A percentile compares a stretch with the other conserved stretches of the same genome.
phyloP scores from a whole-genome alignment of 2,888 invertebrate genomes.

The Drosophila flavopinicola region DNA sequence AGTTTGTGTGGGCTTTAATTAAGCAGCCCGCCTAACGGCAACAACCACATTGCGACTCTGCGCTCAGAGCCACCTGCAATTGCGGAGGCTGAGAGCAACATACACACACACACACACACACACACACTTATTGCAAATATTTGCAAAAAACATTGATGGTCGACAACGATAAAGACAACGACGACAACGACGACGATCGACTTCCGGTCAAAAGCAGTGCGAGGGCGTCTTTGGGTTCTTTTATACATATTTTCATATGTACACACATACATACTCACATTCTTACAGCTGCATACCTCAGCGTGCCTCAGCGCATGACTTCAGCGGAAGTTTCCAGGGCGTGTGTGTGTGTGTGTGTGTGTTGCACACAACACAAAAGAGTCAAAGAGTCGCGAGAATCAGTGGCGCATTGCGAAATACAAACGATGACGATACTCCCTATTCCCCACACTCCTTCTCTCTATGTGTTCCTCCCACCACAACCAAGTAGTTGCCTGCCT shows the following conservation, averaged over 20 bases:
- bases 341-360: conserved; percentile 46
- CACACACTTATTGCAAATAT: conserved; percentile 49
- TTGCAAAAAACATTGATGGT: conserved; percentile 61
- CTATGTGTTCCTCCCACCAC: not conserved
- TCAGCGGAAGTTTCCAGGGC: conserved; percentile 70
- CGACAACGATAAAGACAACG: conserved; percentile 2
- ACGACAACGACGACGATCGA: conserved; percentile 64
- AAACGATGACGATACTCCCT: conserved; percentile 42
- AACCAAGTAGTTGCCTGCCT: conserved; percentile 38
- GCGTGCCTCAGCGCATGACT: conserved; percentile 46
- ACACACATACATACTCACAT: too few relatives aligned
- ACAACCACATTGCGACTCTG: conserved; percentile 47
- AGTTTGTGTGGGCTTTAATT: conserved; percentile 76
- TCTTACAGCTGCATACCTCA: conserved; percentile 53
- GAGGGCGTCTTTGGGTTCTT: conserved; percentile 40
- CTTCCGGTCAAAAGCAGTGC: conserved; percentile 76
- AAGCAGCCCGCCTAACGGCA: conserved; percentile 63
- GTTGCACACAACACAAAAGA: conserved; percentile 46
- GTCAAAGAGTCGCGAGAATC: conserved; percentile 52
- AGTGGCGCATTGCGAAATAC: conserved; percentile 67
- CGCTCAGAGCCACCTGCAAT: conserved; percentile 46
- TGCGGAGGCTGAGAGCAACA: conserved; percentile 40
- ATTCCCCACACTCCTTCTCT: not conserved
- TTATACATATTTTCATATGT: conserved; percentile 3
- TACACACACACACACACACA: conserved; percentile 32